These are phyloP conservation scores for Brachionus asplanchnoidis DNA, from an alignment of 1,140 invertebrate genomes.

Conservation along the genomic window DNA sequence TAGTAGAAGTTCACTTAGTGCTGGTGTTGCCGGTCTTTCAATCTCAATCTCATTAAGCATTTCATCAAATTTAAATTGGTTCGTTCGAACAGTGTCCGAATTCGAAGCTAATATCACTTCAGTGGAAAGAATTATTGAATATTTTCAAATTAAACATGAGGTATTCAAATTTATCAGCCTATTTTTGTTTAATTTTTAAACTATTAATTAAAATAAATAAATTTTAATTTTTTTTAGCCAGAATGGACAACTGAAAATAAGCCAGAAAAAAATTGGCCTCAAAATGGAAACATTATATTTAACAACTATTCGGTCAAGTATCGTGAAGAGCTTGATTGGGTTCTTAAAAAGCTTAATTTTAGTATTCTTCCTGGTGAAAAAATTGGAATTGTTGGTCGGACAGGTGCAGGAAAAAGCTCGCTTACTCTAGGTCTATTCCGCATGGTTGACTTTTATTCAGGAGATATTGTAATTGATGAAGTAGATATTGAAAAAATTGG, in stretches of 20 bases:
- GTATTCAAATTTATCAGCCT: background rate
- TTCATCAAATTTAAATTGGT: conserved; percentile 74
- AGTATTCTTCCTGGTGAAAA: conserved; percentile 57
- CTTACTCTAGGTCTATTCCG: conserved; percentile 62
- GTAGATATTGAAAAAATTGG: conserved; percentile 65
- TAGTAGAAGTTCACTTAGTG: background rate
- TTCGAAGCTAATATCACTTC: conserved; percentile 96
- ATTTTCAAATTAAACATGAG: conserved; percentile 71
- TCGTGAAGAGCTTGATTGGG: conserved; percentile 48
- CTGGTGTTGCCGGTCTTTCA: conserved; percentile 60
- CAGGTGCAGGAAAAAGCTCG: conserved; percentile 84
- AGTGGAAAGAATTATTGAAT: conserved; percentile 93
- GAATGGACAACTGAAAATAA: conserved; percentile 46
- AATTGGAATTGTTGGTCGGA: conserved; percentile 73
- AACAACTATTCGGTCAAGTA: conserved; percentile 52
- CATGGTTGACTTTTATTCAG: conserved; percentile 58
- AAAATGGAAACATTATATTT: conserved; percentile 60
- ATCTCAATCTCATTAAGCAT: conserved; percentile 63
- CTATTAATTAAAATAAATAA: no score
- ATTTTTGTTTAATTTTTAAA: no score
- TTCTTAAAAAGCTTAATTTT: conserved; percentile 48
- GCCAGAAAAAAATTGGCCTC: conserved; percentile 60
- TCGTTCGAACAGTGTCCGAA: conserved; percentile 91
- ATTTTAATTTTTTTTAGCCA: conserved; percentile 44
- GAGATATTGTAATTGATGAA: conserved; percentile 65